Evolutionary conservation across 1,140 invertebrate species (phyloP).

Genomic region (Drosophila rhopaloa): DNA sequence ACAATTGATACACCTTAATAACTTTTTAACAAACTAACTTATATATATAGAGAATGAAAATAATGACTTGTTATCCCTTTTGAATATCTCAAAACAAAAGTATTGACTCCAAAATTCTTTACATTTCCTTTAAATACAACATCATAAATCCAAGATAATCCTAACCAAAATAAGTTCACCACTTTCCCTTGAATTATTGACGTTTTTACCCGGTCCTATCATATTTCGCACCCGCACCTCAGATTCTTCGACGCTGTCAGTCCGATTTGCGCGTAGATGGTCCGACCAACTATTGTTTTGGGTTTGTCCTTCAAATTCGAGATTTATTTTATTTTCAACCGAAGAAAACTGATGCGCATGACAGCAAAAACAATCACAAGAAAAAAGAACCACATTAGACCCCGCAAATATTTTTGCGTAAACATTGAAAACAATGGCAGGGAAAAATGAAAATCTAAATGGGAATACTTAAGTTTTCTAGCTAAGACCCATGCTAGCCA

Average conservation of each 20-base stretch:
- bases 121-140: neutral
- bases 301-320: slow-evolving; percentile 70
- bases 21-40: no score
- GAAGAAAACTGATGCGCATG: slow-evolving; percentile 64
- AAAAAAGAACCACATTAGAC: slow-evolving; percentile 26
- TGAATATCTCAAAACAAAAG: no score
- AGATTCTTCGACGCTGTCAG: slow-evolving; percentile 44
- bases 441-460: slow-evolving; percentile 76
- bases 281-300: slow-evolving; percentile 57
- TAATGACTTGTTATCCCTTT: no score
- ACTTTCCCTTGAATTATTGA: slow-evolving; percentile 4
- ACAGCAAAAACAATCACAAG: slow-evolving; percentile 56
- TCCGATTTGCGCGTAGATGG: slow-evolving; percentile 40
- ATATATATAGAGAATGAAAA: no score
- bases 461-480: slow-evolving; percentile 74
- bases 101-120: no score
- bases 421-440: slow-evolving; percentile 68
- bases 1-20: no score
- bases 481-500: slow-evolving; percentile 47
- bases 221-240: slow-evolving; percentile 64
- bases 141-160: neutral
- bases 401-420: slow-evolving; percentile 70
- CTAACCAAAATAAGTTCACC: neutral
- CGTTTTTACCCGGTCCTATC: slow-evolving; percentile 23
- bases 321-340: slow-evolving; percentile 55